phyloP scores from a whole-genome alignment of 2,113 vertebrate species.

The Tachysurus vachellii region DNA sequence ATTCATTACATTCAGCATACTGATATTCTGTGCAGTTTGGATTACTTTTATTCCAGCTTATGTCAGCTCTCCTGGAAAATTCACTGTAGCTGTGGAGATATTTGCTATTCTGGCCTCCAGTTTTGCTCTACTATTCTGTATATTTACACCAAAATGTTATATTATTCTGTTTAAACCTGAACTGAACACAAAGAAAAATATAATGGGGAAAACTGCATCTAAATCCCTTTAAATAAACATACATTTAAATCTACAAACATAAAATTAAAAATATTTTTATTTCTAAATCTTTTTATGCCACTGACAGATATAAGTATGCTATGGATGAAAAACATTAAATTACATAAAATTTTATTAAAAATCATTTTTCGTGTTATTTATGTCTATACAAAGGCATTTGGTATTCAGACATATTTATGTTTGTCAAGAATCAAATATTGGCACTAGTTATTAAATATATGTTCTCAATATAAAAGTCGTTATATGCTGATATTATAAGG shows the following conservation, averaged over 20 bases:
- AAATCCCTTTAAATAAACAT: constrained; percentile 43
- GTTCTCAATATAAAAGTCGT: background rate
- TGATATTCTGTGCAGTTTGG: constrained; percentile 76
- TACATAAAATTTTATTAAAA: background rate
- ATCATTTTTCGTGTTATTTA: background rate
- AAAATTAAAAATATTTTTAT: background rate
- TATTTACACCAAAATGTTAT: constrained; percentile 74
- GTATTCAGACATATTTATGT: background rate
- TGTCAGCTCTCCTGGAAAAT: constrained; percentile 75
- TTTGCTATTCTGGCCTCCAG: constrained; percentile 70
- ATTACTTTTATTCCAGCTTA: constrained; percentile 74
- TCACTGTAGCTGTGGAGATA: constrained; percentile 74
- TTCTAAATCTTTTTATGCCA: background rate
- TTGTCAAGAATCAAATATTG: background rate
- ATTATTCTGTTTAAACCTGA: constrained; percentile 70
- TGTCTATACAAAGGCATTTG: background rate
- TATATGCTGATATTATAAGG: background rate
- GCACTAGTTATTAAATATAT: background rate
- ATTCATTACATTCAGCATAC: constrained; percentile 29
- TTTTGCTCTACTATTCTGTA: constrained; percentile 73
- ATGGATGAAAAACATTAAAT: background rate
- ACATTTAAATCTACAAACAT: background rate
- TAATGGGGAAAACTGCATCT: constrained; percentile 62
- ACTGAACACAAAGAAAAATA: constrained; percentile 68
- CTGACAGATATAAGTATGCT: background rate